These are phyloP conservation scores for Oreonectes daqikongensis DNA, from an alignment of 2,797 vertebrate genomes.

Conservation along the genomic window DNA sequence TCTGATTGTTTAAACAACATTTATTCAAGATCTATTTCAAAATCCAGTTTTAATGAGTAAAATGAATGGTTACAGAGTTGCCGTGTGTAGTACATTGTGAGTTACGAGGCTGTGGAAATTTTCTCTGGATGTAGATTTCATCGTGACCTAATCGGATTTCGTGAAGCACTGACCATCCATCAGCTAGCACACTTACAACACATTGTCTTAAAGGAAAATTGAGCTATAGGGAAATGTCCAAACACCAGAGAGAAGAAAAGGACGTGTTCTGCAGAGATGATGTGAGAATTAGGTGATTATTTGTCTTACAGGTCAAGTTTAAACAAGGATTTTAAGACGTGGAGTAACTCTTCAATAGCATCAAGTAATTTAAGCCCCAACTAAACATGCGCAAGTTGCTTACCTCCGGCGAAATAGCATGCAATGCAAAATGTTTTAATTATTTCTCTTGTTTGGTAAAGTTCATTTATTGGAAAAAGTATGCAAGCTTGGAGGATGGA, in stretches of 20 bases:
- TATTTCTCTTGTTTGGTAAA: slow-evolving; percentile 20
- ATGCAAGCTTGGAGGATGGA: not conserved
- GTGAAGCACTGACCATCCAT: too few species aligned
- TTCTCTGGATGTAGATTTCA: too few species aligned
- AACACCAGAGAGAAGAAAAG: too few species aligned
- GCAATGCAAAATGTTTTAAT: slow-evolving; percentile 33
- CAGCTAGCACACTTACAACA: not conserved
- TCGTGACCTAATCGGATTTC: too few species aligned
- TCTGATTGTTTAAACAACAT: not conserved
- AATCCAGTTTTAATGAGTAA: too few species aligned
- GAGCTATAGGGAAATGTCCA: too few species aligned
- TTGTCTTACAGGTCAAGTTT: not conserved
- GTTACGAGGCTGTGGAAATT: too few species aligned
- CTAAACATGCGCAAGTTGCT: slow-evolving; percentile 18
- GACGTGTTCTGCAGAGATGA: not conserved
- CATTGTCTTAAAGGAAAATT: not conserved
- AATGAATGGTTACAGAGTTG: not conserved
- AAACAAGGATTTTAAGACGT: not conserved
- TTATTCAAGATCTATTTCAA: not conserved
- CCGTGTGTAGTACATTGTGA: too few species aligned
- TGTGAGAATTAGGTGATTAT: not conserved
- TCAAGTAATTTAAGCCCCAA: slow-evolving; percentile 31
- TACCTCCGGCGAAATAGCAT: slow-evolving; percentile 27
- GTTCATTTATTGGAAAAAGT: slow-evolving; percentile 6
- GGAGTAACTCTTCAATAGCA: not conserved